Evolutionary conservation across 1,140 invertebrate species (phyloP), one percentile per base, ranked within the genome.

Genomic region (Nylanderia fulva): DNA sequence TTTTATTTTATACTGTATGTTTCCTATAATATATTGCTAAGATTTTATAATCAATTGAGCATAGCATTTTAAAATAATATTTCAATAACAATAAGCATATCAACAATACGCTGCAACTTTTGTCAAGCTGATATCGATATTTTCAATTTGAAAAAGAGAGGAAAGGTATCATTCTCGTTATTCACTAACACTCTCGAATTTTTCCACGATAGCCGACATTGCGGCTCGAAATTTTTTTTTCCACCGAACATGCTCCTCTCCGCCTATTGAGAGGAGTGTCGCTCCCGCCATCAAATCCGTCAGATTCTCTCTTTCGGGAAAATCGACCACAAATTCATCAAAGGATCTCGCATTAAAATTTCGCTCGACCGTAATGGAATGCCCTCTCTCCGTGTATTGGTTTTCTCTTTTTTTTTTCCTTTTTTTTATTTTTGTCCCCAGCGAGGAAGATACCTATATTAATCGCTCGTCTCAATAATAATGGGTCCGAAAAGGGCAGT

Each of bases 291-390:
- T 79, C 77, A 58, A 58, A 82, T 82, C 77, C 77, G 58, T 72
- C 77, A 82, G 36, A 71, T 45, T 71, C 77, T 58, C 68, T 27
- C 29, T 42, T 56, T 27, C 66, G 66, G 36, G 24, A 56, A 82
- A 72, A 82, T 82, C 66, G 77, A 82, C 77, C 77, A 54, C 77
- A 82, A 82, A 82, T 82, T 82, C 77, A 39, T 82, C 77, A 82
- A 82, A 82, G 77, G 54, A 58, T 72, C 52, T 58, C 36, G n/a
- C 66, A 82, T 82, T 82, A 82, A 82, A 82, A 42, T 72, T 71
- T 71, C 52, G 66, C 36, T 24, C 66, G 77, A n/a, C 24, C n/a
- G 52, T 82, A 82, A 82, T 82, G 66, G 77, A 82, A 54, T 54
- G 77, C 52, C 11, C n/a, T n/a, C n/a, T n/a, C n/a, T n/a, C 13